A percentile compares a stretch with the other conserved stretches of the same genome.
Evolutionary conservation across 2,113 vertebrate species (phyloP).

Genomic region (Australoheros scitulus): DNA sequence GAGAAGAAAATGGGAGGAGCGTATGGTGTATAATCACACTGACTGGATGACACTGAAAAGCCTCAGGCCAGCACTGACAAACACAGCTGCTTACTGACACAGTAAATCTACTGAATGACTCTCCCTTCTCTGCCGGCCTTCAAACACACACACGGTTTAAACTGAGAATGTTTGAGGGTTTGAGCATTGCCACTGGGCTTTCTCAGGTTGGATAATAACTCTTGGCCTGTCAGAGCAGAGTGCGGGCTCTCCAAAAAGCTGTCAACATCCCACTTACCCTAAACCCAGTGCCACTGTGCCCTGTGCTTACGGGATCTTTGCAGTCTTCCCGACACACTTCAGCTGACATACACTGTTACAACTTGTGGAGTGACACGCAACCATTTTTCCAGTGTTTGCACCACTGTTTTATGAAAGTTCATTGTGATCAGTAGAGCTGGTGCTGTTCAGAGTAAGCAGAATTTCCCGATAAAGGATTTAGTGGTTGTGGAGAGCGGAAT

Average conservation of each 20-base stretch:
- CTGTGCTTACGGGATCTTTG: conserved; percentile 71
- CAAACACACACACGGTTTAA: conserved; percentile 49
- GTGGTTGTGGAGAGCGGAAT: conserved; percentile 1
- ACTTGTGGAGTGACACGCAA: conserved; percentile 36
- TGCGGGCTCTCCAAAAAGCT: conserved; percentile 74
- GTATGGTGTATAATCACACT: conserved; percentile 54
- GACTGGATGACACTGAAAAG: conserved; percentile 62
- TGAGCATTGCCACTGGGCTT: conserved; percentile 68
- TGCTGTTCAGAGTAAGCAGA: neutral
- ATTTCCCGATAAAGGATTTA: neutral
- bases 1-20: conserved; percentile 32
- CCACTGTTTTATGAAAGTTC: conserved; percentile 24
- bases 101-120: conserved; percentile 73
- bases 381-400: conserved; percentile 24
- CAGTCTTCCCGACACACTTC: conserved; percentile 66
- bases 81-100: conserved; percentile 77
- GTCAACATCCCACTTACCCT: conserved; percentile 78
- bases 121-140: conserved; percentile 50
- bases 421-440: neutral
- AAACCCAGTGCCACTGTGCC: conserved; percentile 60
- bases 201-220: conserved; percentile 78
- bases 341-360: conserved; percentile 61
- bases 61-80: conserved; percentile 66
- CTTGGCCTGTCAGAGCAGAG: conserved; percentile 70
- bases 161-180: conserved; percentile 60